phyloP scores from a whole-genome alignment of 2,888 invertebrate species.

The Lycophotia porphyrea region DNA sequence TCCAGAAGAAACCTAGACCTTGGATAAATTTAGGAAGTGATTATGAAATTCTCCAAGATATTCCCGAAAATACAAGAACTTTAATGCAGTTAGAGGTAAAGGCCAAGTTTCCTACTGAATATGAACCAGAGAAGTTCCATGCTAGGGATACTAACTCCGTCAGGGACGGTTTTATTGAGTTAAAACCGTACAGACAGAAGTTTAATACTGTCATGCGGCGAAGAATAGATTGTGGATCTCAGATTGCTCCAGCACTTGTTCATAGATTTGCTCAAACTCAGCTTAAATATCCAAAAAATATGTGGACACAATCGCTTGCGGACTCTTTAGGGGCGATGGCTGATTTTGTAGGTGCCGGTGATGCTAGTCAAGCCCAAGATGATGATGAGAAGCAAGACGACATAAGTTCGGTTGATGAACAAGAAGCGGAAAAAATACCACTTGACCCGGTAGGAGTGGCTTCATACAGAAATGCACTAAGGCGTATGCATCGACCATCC shows the following conservation, averaged over 20 bases:
- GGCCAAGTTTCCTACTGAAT: constrained; percentile 90
- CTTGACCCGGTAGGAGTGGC: constrained; percentile 80
- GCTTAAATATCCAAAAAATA: constrained; percentile 92
- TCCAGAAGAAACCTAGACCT: constrained; percentile 88
- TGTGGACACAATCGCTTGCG: constrained; percentile 92
- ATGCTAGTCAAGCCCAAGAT: constrained; percentile 66
- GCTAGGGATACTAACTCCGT: constrained; percentile 90
- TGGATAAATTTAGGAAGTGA: constrained; percentile 93
- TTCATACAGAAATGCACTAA: constrained; percentile 77
- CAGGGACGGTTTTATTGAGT: constrained; percentile 93
- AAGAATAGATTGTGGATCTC: constrained; percentile 90
- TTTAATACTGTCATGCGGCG: constrained; percentile 90
- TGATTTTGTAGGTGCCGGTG: constrained; percentile 77
- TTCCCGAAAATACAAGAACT: constrained; percentile 89
- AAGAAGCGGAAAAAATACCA: constrained; percentile 65
- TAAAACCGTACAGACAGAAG: constrained; percentile 90
- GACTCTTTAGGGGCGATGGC: constrained; percentile 78
- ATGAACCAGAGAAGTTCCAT: constrained; percentile 85
- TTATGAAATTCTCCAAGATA: constrained; percentile 89
- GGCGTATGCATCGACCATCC: constrained; percentile 80
- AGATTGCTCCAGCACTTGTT: constrained; percentile 89
- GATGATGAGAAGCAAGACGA: constrained; percentile 62
- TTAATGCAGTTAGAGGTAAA: constrained; percentile 92
- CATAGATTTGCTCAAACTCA: constrained; percentile 92
- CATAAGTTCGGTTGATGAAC: constrained; percentile 67